Base-by-base conservation (phyloP, 2,113 vertebrate species). In the Arothron firmamentum region DNA sequence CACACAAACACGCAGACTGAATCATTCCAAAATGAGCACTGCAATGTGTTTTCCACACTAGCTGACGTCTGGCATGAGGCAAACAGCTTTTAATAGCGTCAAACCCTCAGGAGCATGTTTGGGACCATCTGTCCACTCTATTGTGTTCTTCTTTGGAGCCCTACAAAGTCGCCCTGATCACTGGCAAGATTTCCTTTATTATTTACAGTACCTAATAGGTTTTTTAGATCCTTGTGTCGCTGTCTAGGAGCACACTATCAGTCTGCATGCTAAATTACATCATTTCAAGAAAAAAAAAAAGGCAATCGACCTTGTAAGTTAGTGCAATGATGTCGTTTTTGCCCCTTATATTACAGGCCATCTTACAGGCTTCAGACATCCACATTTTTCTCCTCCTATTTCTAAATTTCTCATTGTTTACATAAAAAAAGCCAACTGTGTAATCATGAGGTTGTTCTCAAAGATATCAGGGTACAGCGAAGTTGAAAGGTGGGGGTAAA, bases 81-180 rank as follows among this genome's bases (percentile, higher is more conserved):
- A 92, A 93, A 93, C 92, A 90, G 92, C 91, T 93, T 93, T 93
- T 92, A 93, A 92, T 92, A 93, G 92, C 90, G 85, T 88, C 68
- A 91, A 90, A 91, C 82, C 89, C 42, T 14, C 60, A 64, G 52
- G 54, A 72, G 87, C 93, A 90, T 93, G 93, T 93, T 94, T 74
- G 88, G 87, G 88, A 87, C 92, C 94, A 94, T 94, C 92, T 94
- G 94, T 93, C 92, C 83, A 82, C 88, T 90, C 93, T 89, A 93
- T 94, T 94, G 88, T 91, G 88, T 91, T 90, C 66, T 18, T 74
- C 87, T 52, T 82, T 77, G 78, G 81, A 87, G 86, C 85, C 88
- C 67, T 83, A 84, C 90, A 90, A 90, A 92, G 90, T 77, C 90
- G 81, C 82, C 57, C 59, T 53, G 65, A 77, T 73, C 78, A 69